Evolutionary conservation across 2,113 vertebrate genomes (phyloP), one percentile per base, ranked within the genome.

Genomic region (Pangasianodon hypophthalmus): DNA sequence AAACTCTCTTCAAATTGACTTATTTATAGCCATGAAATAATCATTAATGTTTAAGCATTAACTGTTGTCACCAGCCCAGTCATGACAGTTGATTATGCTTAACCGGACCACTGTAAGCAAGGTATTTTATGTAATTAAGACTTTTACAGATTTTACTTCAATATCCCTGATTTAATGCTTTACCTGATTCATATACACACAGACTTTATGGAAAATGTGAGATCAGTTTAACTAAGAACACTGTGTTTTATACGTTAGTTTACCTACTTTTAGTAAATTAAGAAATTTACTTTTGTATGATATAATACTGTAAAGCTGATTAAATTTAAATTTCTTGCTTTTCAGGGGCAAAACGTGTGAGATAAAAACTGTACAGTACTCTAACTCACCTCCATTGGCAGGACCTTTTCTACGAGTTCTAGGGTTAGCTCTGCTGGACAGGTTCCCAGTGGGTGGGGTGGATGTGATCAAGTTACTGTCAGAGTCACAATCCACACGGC

Each of bases 401-500:
- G 97, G 97, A 93, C 95, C 97, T 98, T 98, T 99, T 95, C 97
- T 93, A 71, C 97, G 96, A 90, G 97, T 97, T 92, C 97, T 96
- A 48, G 98, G 95, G 87, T 98, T 95, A 56, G 96, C 94, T 94
- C 98, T 98, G 91, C 96, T 96, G 91, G 97, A 95, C 91, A 97
- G 97, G 89, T 97, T 97, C 94, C 97, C 97, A 4, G 96, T 91
- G 92, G 97, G 97, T 81, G 98, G 97, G 24, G 97, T 97, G 93
- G 98, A 99, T 90, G 97, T 96, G 90, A 99, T 99, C 94, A 99
- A 92, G 95, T 96, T 96, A 91, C 97, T 95, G 85, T 98, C 98
- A 16, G 97, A 95, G 88, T 97, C 97, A 92, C 96, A 97, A 90
- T 99, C 98, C 87, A 98, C 94, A 86, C 97, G 97, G 95, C 97